Evolutionary conservation across 2,113 vertebrate genomes (phyloP).

Genomic region (Anguilla rostrata): DNA sequence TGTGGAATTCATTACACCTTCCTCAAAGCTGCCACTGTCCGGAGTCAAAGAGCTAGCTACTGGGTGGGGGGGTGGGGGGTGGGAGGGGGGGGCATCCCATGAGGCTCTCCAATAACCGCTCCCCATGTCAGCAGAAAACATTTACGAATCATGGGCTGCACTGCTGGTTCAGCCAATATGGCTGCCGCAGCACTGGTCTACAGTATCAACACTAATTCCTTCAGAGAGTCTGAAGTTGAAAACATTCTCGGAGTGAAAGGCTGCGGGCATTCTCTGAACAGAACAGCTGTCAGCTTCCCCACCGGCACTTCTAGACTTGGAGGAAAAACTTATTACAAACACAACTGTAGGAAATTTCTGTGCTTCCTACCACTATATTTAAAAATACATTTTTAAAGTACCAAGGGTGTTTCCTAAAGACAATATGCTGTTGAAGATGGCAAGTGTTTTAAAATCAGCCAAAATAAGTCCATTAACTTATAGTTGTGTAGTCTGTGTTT

Average conservation of each 20-base stretch:
- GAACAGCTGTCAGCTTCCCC: background rate
- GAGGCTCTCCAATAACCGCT: background rate
- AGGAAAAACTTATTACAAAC: background rate
- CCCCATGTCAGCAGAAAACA: conserved; percentile 17
- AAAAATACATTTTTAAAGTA: background rate
- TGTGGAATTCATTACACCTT: conserved; percentile 24
- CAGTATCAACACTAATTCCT: background rate
- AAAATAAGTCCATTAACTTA: background rate
- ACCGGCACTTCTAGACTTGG: background rate
- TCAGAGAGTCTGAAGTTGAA: background rate
- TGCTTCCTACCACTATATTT: background rate
- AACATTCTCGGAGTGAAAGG: background rate
- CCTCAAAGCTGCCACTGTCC: conserved; percentile 16
- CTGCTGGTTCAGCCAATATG: background rate
- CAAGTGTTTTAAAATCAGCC: background rate
- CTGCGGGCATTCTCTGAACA: background rate
- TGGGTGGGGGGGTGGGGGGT: background rate
- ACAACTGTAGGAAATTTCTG: background rate
- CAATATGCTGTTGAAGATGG: background rate
- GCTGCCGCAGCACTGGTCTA: background rate
- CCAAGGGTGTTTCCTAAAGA: background rate
- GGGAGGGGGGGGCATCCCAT: background rate
- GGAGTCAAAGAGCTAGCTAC: conserved; percentile 6
- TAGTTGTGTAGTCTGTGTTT: no score
- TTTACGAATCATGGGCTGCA: conserved; percentile 8